Base-by-base conservation (phyloP, 1,140 invertebrate species). In the Liolophura sinensis region DNA sequence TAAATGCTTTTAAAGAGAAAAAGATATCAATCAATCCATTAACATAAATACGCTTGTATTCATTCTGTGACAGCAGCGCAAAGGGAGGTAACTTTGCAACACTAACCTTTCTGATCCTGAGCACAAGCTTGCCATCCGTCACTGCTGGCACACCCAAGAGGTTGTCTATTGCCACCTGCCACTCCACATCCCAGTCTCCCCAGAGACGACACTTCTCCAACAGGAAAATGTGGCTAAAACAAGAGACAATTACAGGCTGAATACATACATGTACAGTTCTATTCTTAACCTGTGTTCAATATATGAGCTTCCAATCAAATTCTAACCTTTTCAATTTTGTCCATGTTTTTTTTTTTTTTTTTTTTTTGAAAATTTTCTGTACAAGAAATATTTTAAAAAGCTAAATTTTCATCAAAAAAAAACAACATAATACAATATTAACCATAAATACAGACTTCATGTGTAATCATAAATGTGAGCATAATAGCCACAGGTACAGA, bases 111-210 rank as follows among this genome's bases (percentile, higher is more conserved):
- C 89, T 89, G 31, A 92, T 86, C 74, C 89, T 90, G 61, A 93
- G 86, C 40, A 91, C 82, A n/a, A 93, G 85, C 75, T 89, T 90
- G 57, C 89, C 87, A 16, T 87, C 88, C 47, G 81, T 80, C 3
- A 92, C 82, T 54, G 85, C 85, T 11, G 92, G 92, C 47, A 91
- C 88, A 51, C 89, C 90, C 57, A 92, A 85, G 24, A 94, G 87
- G 73, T 92, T 89, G 74, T 92, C 65, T 22, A 71, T 47, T 6
- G 60, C 87, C 9, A 92, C 86, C 31, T 86, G 85, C 92, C 92
- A 93, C 78, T 92, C 91, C 20, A 92, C 86, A 68, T 90, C 90
- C 90, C 92, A 93, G 1, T 88, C 87, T 56, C 89, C 89, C 87
- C 90, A 91, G 40, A 89, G 83, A 49, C 88, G 87, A 70, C 88